phyloP scores from a whole-genome alignment of 2,797 vertebrate species.

The Sebastes variabilis region DNA sequence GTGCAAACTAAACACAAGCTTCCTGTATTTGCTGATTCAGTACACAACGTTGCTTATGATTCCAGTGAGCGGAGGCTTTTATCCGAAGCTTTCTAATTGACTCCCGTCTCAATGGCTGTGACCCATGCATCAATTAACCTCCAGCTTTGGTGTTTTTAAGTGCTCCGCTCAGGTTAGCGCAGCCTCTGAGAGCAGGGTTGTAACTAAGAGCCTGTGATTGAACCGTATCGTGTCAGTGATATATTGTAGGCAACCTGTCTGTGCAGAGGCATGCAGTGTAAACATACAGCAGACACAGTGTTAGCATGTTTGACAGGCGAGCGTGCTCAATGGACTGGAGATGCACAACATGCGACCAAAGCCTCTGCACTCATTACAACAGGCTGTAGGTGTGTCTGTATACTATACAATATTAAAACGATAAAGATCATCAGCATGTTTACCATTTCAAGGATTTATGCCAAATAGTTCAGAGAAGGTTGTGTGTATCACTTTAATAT shows the following conservation, averaged over 20 bases:
- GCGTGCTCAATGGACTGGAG: constrained; percentile 38
- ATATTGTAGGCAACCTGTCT: constrained; percentile 24
- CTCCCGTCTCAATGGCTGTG: constrained; percentile 46
- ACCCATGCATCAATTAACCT: constrained; percentile 53
- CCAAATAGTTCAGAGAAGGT: background rate
- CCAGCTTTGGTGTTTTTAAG: constrained; percentile 41
- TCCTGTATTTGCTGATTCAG: constrained; percentile 19
- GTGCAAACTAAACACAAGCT: background rate
- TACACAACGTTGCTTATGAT: constrained; percentile 23
- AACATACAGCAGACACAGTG: constrained; percentile 22
- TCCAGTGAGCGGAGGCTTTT: constrained; percentile 37
- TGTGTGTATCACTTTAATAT: background rate
- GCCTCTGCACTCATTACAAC: background rate
- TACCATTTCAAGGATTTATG: background rate
- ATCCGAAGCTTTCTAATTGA: constrained; percentile 49
- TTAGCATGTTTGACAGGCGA: constrained; percentile 24
- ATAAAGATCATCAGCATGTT: background rate
- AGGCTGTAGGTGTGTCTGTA: background rate
- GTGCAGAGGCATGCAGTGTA: constrained; percentile 26
- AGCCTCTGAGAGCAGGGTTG: constrained; percentile 17
- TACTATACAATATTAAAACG: background rate
- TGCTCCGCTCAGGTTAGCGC: constrained; percentile 1
- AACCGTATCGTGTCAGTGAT: constrained; percentile 36
- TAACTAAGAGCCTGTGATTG: constrained; percentile 29
- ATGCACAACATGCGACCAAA: constrained; percentile 27